Percentiles rank a stretch among this genome's conserved stretches.
phyloP scores from a whole-genome alignment of 2,113 vertebrate species.

The Burhinus bistriatus region DNA sequence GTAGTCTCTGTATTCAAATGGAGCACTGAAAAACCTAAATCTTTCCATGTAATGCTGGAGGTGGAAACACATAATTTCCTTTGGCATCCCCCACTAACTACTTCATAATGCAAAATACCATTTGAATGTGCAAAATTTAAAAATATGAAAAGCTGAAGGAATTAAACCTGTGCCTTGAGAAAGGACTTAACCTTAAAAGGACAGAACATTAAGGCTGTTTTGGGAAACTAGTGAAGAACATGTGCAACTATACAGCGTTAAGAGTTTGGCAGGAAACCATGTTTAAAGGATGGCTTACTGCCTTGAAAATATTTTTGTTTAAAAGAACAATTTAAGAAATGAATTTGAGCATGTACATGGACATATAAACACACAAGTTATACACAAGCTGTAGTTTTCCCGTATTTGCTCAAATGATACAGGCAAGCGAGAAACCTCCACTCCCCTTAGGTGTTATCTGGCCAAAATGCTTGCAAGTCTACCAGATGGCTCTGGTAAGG shows the following conservation, averaged over 20 bases:
- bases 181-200: slow-evolving; percentile 51
- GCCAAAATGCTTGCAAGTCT: neutral
- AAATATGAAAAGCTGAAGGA: neutral
- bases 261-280: slow-evolving; percentile 6
- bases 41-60: neutral
- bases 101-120: neutral
- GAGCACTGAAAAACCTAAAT: neutral
- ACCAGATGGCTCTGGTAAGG: neutral
- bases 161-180: neutral
- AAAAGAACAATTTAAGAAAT: neutral
- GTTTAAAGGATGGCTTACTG: slow-evolving; percentile 17
- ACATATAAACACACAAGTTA: neutral
- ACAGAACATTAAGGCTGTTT: slow-evolving; percentile 10
- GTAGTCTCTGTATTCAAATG: neutral
- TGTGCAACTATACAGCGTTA: neutral
- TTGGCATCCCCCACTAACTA: neutral
- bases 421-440: neutral
- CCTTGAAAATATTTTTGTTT: slow-evolving; percentile 1
- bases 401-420: neutral
- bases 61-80: neutral
- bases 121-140: neutral
- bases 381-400: neutral
- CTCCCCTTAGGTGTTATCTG: neutral
- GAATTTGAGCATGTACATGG: neutral
- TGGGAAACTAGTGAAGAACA: neutral